A percentile compares a stretch with the other conserved stretches of the same genome.
Conservation (phyloP, 2,113 vertebrate species). For the Etia nguti region DNA sequence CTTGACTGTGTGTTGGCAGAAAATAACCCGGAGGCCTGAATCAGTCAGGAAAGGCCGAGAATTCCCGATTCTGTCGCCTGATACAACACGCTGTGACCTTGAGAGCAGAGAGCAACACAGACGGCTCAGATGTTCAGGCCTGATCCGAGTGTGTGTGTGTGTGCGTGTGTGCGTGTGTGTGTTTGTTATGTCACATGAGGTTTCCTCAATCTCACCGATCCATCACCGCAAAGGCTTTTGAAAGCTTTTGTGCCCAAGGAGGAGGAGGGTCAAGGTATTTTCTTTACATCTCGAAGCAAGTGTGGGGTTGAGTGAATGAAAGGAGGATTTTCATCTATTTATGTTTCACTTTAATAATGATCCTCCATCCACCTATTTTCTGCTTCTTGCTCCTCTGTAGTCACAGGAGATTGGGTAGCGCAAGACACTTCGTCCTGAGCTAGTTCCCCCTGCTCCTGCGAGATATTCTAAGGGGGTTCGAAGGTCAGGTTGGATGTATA, state of each 20-base stretch:
- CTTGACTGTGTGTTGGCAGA: background rate
- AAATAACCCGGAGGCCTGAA: background rate
- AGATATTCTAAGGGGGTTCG: background rate
- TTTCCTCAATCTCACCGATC: constrained; percentile 15
- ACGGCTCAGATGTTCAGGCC: constrained; percentile 3
- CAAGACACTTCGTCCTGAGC: background rate
- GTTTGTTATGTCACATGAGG: background rate
- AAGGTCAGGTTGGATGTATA: background rate
- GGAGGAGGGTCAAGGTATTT: background rate
- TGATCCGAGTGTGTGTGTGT: background rate
- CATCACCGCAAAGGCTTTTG: constrained; percentile 15
- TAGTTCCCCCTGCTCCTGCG: background rate
- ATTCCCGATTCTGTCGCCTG: constrained; percentile 23
- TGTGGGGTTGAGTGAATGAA: background rate
- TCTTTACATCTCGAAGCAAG: background rate
- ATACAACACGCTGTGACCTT: constrained; percentile 31
- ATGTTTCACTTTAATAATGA: background rate
- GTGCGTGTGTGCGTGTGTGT: background rate
- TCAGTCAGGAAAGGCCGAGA: background rate
- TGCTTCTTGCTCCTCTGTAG: background rate
- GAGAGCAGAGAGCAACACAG: constrained; percentile 16
- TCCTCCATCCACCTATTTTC: background rate
- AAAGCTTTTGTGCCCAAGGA: background rate
- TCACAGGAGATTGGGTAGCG: background rate
- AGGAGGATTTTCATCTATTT: background rate